Evolutionary conservation across 1,140 invertebrate genomes (phyloP), one percentile per base, ranked within the genome.

Genomic region (Caenorhabditis brenneri): DNA sequence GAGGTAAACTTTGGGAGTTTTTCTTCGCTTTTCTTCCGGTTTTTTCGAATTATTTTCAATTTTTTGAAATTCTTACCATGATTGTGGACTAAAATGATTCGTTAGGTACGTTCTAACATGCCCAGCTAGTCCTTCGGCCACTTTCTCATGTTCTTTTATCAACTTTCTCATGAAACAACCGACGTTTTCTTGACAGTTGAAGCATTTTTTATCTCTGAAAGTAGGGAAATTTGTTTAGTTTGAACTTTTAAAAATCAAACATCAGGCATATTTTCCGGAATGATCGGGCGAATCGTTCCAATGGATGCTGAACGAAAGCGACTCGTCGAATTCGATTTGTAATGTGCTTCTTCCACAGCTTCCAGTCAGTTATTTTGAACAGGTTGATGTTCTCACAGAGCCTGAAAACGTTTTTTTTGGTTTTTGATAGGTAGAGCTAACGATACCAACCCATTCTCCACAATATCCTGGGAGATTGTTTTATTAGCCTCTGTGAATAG

Each of bases 91-190:
- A 36, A 74, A 74, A 74, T 74, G 36, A 31, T 74, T 74, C 9
- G 65, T 74, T 7, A 74, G 12, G n/a, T 42, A 74, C 6, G 33
- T 46, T n/a, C 65, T 12, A 15, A 42, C 22, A 0, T 22, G 19
- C 24, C 65, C 65, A 42, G 65, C 33, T 1, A 74, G 22, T 12
- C 65, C 65, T 24, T 74, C 36, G 0, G 65, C 65, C 10, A 42
- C n/a, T 42, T 42, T 39, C n/a, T 74, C 36, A 24, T 74, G 65
- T n/a, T 74, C 36, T 46, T 74, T 74, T 46, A 74, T 42, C n/a
- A 74, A 74, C 33, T 74, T 74, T 31, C 65, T 31, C 65, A 74
- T 74, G 65, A 74, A 74, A 31, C 65, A 74, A 12, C 65, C 29
- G 15, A 74, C 27, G n/a, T 74, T 74, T 39, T 74, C 36, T 2